phyloP scores from a whole-genome alignment of 2,113 vertebrate species.

The Daubentonia madagascariensis region DNA sequence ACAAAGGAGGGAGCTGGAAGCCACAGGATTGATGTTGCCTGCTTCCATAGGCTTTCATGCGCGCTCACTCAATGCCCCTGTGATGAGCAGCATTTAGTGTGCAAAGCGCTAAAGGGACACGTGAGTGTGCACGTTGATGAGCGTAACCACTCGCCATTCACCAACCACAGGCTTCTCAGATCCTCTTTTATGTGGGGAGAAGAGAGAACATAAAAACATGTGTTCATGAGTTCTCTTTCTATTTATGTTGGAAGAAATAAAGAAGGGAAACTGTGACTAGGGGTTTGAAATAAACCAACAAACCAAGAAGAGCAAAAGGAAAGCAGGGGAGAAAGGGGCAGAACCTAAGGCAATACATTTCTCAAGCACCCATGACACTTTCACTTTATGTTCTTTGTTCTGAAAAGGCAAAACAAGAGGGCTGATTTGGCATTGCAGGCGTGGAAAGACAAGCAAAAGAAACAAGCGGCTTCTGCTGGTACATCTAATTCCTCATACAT shows the following conservation, averaged over 20 bases:
- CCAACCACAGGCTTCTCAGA: not conserved
- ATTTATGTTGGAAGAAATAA: not conserved
- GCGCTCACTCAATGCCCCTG: not conserved
- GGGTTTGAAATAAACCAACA: conserved; percentile 13
- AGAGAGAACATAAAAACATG: not conserved
- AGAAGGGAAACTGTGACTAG: not conserved
- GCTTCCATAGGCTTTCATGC: not conserved
- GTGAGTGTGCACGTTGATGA: not conserved
- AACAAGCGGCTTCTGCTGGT: not conserved
- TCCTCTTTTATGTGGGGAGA: not conserved
- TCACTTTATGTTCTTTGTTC: not conserved
- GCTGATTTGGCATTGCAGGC: not conserved
- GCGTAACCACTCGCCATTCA: not conserved
- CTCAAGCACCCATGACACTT: not conserved
- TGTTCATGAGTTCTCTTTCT: conserved; percentile 43
- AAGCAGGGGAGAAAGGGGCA: not conserved
- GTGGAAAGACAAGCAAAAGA: not conserved
- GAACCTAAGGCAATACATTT: not conserved
- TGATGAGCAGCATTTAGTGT: not conserved
- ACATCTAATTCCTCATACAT: not conserved
- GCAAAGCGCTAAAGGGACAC: not conserved
- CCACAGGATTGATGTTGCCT: not conserved
- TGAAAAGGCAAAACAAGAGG: not conserved
- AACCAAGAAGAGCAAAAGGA: not conserved
- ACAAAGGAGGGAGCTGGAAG: not conserved